Conservation (phyloP, 2,888 invertebrate genomes). For the Argynnis bischoffii region DNA sequence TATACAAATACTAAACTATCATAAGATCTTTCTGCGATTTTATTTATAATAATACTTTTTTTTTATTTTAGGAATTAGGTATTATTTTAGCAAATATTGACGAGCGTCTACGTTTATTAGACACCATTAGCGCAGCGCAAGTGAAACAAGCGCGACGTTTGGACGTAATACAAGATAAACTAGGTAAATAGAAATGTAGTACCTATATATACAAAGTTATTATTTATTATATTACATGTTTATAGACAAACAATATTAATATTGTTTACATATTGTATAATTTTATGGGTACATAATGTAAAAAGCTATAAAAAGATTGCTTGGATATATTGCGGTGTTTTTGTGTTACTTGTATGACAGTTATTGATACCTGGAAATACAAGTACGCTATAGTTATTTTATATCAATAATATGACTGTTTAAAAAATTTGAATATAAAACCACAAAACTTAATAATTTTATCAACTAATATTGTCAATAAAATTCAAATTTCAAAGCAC, state of each 20-base stretch:
- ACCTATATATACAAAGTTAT: neutral
- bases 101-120: constrained; percentile 68
- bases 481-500: too few species aligned
- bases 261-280: neutral
- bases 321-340: neutral
- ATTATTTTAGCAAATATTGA: constrained; percentile 68
- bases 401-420: neutral
- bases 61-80: constrained; percentile 63
- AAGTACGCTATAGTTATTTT: constrained; percentile 3
- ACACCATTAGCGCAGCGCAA: constrained; percentile 68
- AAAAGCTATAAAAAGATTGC: neutral
- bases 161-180: constrained; percentile 76
- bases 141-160: constrained; percentile 70
- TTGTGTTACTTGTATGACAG: neutral
- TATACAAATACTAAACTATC: too few species aligned
- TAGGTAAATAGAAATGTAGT: constrained; percentile 55
- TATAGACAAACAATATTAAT: neutral
- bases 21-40: neutral
- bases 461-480: too few species aligned
- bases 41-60: neutral
- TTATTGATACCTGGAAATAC: neutral
- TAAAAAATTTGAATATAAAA: too few species aligned
- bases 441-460: too few species aligned
- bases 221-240: neutral
- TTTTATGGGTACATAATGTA: neutral